These are phyloP conservation scores for Monoplex corrugatus DNA, from an alignment of 2,888 invertebrate species.

Conservation along the genomic window DNA sequence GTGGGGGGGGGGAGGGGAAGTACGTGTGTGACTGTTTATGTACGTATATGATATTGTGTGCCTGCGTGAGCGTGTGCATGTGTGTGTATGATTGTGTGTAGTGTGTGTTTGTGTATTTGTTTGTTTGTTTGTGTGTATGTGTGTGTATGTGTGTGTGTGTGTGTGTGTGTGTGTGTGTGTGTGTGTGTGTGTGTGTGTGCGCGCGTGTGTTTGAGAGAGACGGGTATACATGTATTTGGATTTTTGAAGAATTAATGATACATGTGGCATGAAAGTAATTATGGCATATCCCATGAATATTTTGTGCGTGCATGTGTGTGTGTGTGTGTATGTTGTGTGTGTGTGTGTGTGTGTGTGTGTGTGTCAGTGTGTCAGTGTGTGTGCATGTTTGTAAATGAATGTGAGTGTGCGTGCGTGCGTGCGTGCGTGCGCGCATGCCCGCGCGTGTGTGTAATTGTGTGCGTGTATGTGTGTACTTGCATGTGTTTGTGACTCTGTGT, in stretches of 20 bases:
- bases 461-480: background rate
- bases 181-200: slow-evolving; percentile 41
- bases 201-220: background rate
- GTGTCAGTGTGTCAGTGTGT: too few relatives aligned
- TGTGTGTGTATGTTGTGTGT: too few relatives aligned
- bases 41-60: background rate
- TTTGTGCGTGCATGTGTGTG: too few relatives aligned
- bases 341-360: too few relatives aligned
- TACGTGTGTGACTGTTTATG: background rate
- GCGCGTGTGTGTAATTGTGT: too few relatives aligned
- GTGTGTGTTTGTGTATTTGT: too few relatives aligned
- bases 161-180: slow-evolving; percentile 28
- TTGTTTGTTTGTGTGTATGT: too few relatives aligned
- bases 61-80: background rate
- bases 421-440: background rate
- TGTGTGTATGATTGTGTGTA: background rate
- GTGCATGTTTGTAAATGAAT: too few relatives aligned
- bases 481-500: too few relatives aligned
- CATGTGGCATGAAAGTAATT: background rate
- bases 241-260: background rate
- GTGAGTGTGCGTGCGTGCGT: background rate
- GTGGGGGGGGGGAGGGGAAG: too few relatives aligned
- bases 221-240: background rate
- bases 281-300: too few relatives aligned
- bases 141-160: background rate